A percentile compares a stretch with the other conserved stretches of the same genome.
Conservation (phyloP, 2,113 vertebrate genomes). For the Lophura nycthemera region DNA sequence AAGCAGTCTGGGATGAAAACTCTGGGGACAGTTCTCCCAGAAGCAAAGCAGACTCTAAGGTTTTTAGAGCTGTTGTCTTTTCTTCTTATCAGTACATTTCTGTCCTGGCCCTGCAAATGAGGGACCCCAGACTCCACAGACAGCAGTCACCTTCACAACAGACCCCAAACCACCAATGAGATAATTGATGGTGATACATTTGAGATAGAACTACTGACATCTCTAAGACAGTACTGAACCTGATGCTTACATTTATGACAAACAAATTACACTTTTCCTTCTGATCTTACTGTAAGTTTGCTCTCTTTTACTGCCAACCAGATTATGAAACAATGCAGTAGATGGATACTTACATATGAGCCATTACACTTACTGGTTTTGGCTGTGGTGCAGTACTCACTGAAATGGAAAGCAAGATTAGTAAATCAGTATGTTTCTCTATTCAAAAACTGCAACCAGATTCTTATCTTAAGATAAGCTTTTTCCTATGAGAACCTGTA, state of each 20-base stretch:
- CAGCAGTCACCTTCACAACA: neutral
- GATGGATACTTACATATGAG: neutral
- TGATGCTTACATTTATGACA: neutral
- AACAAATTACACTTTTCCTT: neutral
- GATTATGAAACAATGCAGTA: neutral
- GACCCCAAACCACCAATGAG: neutral
- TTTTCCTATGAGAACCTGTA: neutral
- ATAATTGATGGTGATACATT: neutral
- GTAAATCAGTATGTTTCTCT: neutral
- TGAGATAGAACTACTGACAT: neutral
- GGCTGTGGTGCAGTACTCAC: constrained; percentile 95
- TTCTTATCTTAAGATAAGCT: neutral
- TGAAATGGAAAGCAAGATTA: constrained; percentile 75
- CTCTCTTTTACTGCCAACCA: neutral
- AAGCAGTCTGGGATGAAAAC: neutral
- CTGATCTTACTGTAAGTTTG: neutral
- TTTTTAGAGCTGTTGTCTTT: neutral
- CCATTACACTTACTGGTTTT: constrained; percentile 88
- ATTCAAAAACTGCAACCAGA: neutral
- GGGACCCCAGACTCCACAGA: neutral
- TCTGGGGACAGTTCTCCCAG: neutral
- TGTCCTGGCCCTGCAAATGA: neutral
- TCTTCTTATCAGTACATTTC: neutral
- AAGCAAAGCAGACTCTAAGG: neutral
- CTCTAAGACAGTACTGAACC: neutral